phyloP scores from a whole-genome alignment of 1,140 invertebrate genomes.

The Drosophila seguyi region DNA sequence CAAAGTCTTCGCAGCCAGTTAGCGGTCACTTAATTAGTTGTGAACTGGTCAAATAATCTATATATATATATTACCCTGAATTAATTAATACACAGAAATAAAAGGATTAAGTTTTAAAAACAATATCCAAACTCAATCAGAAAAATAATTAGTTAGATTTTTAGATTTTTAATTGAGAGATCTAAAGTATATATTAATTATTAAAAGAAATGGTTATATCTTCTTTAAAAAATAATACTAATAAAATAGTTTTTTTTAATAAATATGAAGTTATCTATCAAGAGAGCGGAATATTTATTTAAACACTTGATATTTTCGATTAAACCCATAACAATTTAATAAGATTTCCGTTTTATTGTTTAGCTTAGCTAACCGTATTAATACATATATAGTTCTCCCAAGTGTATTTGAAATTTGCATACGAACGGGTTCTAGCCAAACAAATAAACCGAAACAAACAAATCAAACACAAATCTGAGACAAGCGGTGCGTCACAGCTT shows the following conservation, averaged over 20 bases:
- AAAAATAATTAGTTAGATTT: not conserved
- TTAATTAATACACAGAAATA: not conserved
- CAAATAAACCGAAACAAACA: slow-evolving; percentile 44
- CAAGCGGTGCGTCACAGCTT: slow-evolving; percentile 24
- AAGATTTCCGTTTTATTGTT: not conserved
- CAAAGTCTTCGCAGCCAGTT: slow-evolving; percentile 40
- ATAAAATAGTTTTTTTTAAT: not conserved
- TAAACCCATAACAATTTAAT: not conserved
- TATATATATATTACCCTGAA: not conserved
- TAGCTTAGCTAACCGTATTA: not conserved
- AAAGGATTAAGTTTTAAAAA: not conserved
- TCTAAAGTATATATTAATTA: not conserved
- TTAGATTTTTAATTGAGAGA: not conserved
- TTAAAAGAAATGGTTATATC: not conserved
- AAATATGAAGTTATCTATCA: not conserved
- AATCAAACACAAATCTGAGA: slow-evolving; percentile 27
- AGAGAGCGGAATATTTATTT: not conserved
- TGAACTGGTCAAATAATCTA: slow-evolving; percentile 27
- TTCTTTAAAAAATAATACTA: not conserved
- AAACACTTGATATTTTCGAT: not conserved
- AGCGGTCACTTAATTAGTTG: slow-evolving; percentile 51
- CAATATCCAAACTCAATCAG: not conserved
- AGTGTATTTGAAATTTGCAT: slow-evolving; percentile 28
- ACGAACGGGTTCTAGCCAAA: slow-evolving; percentile 35
- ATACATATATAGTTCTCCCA: not conserved